Percentiles rank a stretch among this genome's conserved stretches.
phyloP scores from a whole-genome alignment of 2,113 vertebrate genomes.

The Willisornis vidua region DNA sequence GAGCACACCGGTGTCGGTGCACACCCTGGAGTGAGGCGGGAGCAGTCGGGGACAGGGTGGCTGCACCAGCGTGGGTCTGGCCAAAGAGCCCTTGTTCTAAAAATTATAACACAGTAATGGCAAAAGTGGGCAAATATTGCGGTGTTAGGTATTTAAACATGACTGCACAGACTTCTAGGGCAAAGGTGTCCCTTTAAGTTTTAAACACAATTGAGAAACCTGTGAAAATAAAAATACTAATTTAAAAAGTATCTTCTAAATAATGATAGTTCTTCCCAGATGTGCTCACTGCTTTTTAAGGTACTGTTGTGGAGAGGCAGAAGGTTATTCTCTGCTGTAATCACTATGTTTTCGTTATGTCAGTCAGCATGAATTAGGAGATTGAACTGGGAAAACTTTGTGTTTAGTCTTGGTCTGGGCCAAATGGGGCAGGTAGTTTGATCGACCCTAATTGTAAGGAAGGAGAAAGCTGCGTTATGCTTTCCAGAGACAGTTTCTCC shows the following conservation, averaged over 20 bases:
- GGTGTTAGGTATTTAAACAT: fast-evolving
- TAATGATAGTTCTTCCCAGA: not conserved
- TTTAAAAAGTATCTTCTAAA: not conserved
- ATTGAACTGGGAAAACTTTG: not conserved
- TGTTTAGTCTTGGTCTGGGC: not conserved
- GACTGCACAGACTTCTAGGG: not conserved
- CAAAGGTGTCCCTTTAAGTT: not conserved
- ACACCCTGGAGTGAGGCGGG: not conserved
- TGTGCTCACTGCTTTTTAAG: not conserved
- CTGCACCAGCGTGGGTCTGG: not conserved
- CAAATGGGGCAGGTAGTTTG: not conserved
- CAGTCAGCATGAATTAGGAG: not conserved
- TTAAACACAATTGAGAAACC: not conserved
- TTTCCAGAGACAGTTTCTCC: not conserved
- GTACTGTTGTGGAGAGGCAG: not conserved
- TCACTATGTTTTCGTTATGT: not conserved
- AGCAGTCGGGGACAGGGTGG: not conserved
- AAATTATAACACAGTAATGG: not conserved
- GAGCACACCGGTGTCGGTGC: fast-evolving
- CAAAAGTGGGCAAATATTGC: not conserved
- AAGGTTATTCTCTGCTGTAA: not conserved
- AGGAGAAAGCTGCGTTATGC: not conserved
- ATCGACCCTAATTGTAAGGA: not conserved
- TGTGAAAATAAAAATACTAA: not conserved
- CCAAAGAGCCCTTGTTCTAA: not conserved